Evolutionary conservation across 35 echinoderm and acorn worm species (phyloP).

Genomic region (Apostichopus parvimensis): DNA sequence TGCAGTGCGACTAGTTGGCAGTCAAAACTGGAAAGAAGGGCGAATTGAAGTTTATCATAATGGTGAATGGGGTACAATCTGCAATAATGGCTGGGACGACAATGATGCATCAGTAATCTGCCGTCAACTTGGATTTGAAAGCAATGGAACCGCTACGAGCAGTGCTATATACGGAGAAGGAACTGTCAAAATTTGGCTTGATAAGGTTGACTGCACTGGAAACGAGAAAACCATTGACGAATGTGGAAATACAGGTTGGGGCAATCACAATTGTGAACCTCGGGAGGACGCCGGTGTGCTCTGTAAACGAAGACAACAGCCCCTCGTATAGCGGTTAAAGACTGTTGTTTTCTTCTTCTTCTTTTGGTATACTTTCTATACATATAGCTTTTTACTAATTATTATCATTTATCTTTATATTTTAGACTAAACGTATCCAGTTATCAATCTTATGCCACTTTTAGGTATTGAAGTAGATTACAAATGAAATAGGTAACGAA

Average conservation of each 20-base stretch:
- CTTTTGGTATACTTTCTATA: too few species aligned
- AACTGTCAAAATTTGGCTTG: conserved; percentile 1
- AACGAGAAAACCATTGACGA: neutral
- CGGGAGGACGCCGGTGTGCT: neutral
- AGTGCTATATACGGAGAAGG: neutral
- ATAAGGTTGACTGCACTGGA: conserved; percentile 30
- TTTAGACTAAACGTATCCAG: too few species aligned
- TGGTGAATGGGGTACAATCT: conserved; percentile 56
- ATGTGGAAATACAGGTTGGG: neutral
- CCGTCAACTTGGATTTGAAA: neutral
- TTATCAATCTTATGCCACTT: too few species aligned
- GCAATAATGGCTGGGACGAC: conserved; percentile 31
- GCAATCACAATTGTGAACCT: neutral
- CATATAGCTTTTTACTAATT: too few species aligned
- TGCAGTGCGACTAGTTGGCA: neutral
- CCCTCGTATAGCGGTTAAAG: too few species aligned
- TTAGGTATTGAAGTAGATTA: too few species aligned
- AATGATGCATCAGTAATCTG: conserved; percentile 30
- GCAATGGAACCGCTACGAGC: conserved; percentile 11
- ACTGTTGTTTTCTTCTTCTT: too few species aligned
- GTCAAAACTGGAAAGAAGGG: neutral
- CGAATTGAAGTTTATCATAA: neutral
- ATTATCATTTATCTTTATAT: too few species aligned
- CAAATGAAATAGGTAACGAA: too few species aligned
- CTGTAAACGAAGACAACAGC: neutral